These are phyloP conservation scores for Monochamus alternatus DNA, from an alignment of 2,888 invertebrate species.

Conservation along the genomic window DNA sequence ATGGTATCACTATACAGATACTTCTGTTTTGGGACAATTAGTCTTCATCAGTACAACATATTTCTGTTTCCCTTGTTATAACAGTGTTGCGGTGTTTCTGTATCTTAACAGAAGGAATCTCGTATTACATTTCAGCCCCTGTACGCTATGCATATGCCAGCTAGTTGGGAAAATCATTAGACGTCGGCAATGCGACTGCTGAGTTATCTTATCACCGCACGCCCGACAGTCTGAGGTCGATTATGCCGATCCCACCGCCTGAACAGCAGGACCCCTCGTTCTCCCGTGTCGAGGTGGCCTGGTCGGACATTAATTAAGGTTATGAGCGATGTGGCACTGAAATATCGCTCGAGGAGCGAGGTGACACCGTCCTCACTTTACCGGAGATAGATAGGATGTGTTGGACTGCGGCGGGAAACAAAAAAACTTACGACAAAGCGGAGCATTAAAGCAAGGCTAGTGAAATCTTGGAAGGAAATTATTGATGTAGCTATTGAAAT, in stretches of 20 bases:
- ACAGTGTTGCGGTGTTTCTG: too few species aligned
- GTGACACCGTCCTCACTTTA: conserved; percentile 10
- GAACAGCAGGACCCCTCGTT: conserved; percentile 26
- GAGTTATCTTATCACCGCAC: conserved; percentile 32
- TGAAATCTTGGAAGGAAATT: too few species aligned
- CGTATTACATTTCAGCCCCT: too few species aligned
- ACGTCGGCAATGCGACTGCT: conserved; percentile 17
- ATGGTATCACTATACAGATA: too few species aligned
- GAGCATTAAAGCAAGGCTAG: too few species aligned
- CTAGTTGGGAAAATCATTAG: conserved; percentile 25
- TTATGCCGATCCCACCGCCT: conserved; percentile 27
- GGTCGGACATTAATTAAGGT: conserved; percentile 33
- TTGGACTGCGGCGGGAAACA: too few species aligned
- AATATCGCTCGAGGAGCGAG: conserved; percentile 11
- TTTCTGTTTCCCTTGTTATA: too few species aligned
- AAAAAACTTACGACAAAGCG: too few species aligned
- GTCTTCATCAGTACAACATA: too few species aligned
- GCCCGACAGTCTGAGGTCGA: conserved; percentile 30
- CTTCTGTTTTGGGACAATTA: too few species aligned
- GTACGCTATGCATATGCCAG: conserved; percentile 2
- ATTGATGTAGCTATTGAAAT: too few species aligned
- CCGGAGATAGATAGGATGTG: background rate
- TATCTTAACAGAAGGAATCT: too few species aligned
- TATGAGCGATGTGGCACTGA: conserved; percentile 20
- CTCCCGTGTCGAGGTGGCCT: conserved; percentile 8